Percentiles rank a stretch among this genome's conserved stretches.
These are phyloP conservation scores for Idris sp. DNA, from an alignment of 1,140 invertebrate genomes.

Conservation along the genomic window DNA sequence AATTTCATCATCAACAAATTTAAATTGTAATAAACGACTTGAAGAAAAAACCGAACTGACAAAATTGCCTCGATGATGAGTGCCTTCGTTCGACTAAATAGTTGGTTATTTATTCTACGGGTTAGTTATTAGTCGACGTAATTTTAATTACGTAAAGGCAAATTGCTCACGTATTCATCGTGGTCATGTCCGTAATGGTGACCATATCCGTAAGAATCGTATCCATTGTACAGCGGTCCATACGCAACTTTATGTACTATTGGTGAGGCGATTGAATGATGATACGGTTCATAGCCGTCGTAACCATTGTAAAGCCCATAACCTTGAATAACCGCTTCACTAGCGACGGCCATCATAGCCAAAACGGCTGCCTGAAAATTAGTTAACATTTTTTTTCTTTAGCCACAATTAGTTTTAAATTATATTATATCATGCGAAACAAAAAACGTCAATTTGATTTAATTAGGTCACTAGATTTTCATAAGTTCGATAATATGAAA, in stretches of 20 bases:
- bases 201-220: constrained; percentile 62
- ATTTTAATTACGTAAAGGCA: constrained; percentile 45
- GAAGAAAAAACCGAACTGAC: constrained; percentile 10
- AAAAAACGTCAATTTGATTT: no score
- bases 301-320: constrained; percentile 54
- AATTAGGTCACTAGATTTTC: no score
- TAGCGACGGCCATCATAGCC: constrained; percentile 56
- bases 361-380: constrained; percentile 61
- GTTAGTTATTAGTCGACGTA: constrained; percentile 25
- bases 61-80: constrained; percentile 24
- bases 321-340: constrained; percentile 60
- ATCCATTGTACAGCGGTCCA: constrained; percentile 52
- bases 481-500: no score
- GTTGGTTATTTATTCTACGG: constrained; percentile 2
- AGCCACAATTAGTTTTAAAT: no score
- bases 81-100: constrained; percentile 22
- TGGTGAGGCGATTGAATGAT: constrained; percentile 29
- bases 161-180: constrained; percentile 62
- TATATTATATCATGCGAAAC: no score
- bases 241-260: constrained; percentile 51
- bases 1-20: constrained; percentile 22
- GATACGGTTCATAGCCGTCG: constrained; percentile 51
- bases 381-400: no score
- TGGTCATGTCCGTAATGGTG: constrained; percentile 41
- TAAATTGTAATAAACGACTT: constrained; percentile 24